Percentiles rank a stretch among this genome's conserved stretches.
phyloP scores from a whole-genome alignment of 2,888 invertebrate genomes.

The Zeuzera pyrina region DNA sequence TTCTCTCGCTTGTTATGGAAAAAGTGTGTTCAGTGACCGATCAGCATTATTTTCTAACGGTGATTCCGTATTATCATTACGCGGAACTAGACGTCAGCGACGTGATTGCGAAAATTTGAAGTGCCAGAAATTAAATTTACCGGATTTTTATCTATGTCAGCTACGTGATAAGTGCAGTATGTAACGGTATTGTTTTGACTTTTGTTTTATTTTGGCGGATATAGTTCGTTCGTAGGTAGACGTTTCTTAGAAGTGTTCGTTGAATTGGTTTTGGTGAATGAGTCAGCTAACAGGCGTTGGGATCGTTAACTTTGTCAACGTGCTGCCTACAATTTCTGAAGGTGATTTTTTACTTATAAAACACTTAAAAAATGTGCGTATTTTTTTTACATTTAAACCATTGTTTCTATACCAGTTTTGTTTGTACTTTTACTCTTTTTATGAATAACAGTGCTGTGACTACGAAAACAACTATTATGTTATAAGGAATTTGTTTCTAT shows the following conservation, averaged over 20 bases:
- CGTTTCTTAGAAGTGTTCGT: constrained; percentile 42
- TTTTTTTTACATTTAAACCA: too few species aligned
- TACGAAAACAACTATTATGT: background rate
- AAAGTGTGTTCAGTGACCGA: constrained; percentile 43
- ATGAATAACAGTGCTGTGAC: background rate
- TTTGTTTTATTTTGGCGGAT: constrained; percentile 29
- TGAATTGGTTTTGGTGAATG: constrained; percentile 61
- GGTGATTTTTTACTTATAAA: too few species aligned
- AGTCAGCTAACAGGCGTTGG: constrained; percentile 70
- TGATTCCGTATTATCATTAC: background rate
- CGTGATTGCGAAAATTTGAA: constrained; percentile 33
- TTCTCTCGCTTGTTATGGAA: constrained; percentile 45
- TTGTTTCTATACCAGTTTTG: too few species aligned
- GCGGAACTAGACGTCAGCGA: constrained; percentile 18
- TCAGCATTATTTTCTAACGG: background rate
- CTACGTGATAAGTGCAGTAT: constrained; percentile 57
- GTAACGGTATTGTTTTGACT: constrained; percentile 37
- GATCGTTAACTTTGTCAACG: constrained; percentile 68
- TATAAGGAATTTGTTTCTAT: background rate
- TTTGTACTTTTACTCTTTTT: background rate
- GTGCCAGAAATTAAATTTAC: constrained; percentile 37
- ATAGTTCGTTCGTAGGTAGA: constrained; percentile 27
- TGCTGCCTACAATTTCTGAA: constrained; percentile 68
- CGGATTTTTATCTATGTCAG: constrained; percentile 55
- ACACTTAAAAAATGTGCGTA: too few species aligned